phyloP scores from a whole-genome alignment of 2,888 invertebrate genomes.

The Tolmerus cingulatus region DNA sequence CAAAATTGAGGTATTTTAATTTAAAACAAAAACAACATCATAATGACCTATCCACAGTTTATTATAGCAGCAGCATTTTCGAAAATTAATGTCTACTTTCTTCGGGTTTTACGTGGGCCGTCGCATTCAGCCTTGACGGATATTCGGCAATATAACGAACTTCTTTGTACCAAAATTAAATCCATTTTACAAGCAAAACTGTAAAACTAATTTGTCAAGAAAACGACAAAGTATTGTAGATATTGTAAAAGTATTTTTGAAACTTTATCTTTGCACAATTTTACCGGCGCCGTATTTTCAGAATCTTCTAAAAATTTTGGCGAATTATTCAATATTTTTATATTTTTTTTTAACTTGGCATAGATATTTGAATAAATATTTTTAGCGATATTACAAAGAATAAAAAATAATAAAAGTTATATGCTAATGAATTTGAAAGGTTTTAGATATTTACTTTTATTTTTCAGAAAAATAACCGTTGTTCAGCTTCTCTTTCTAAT shows the following conservation, averaged over 20 bases:
- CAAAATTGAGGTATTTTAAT: neutral
- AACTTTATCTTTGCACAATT: neutral
- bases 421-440: too few species aligned
- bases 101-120: neutral
- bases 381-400: too few species aligned
- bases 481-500: too few species aligned
- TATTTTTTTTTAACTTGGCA: too few species aligned
- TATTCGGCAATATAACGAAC: neutral
- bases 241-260: neutral
- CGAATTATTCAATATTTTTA: neutral
- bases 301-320: neutral
- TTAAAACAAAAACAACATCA: neutral
- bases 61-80: neutral
- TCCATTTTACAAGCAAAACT: neutral
- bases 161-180: neutral
- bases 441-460: too few species aligned
- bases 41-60: neutral
- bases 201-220: neutral
- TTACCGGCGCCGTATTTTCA: neutral
- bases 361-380: too few species aligned
- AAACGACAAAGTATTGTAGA: neutral
- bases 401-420: too few species aligned
- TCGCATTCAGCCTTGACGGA: neutral
- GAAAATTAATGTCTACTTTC: neutral
- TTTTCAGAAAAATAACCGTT: too few species aligned